Evolutionary conservation across 2,888 invertebrate genomes (phyloP).

Genomic region (Schizotus pectinicornis): DNA sequence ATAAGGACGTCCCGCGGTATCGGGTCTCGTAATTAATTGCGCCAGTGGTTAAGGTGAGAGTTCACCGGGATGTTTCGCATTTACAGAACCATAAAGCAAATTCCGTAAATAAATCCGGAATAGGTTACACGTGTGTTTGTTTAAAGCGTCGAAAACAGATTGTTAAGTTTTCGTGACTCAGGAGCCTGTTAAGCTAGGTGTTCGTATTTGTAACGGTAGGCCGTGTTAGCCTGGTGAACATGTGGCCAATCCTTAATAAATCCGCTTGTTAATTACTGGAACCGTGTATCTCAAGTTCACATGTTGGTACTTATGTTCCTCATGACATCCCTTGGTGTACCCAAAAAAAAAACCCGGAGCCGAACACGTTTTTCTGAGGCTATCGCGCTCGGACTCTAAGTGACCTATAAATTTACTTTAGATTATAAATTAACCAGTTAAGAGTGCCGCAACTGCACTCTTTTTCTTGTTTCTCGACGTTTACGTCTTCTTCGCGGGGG

Average conservation of each 20-base stretch:
- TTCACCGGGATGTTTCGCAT: constrained; percentile 8
- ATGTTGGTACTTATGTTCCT: constrained; percentile 50
- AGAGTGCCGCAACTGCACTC: constrained; percentile 39
- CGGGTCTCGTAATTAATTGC: constrained; percentile 7
- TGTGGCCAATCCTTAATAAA: constrained; percentile 53
- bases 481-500: constrained; percentile 17
- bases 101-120: constrained; percentile 10
- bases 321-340: constrained; percentile 37
- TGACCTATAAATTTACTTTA: constrained; percentile 52
- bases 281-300: constrained; percentile 50
- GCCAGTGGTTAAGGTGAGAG: constrained; percentile 9
- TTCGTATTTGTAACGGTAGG: constrained; percentile 54
- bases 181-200: constrained; percentile 49
- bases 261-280: constrained; percentile 54
- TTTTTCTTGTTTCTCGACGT: constrained; percentile 30
- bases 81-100: background rate
- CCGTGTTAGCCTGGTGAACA: constrained; percentile 47
- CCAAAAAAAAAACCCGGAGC: constrained; percentile 18
- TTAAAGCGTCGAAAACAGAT: constrained; percentile 44
- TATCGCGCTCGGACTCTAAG: constrained; percentile 47
- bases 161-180: constrained; percentile 50
- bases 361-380: constrained; percentile 51
- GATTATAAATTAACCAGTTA: constrained; percentile 48
- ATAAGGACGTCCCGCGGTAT: background rate
- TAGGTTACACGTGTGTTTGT: constrained; percentile 32